Evolutionary conservation across 1,140 invertebrate species (phyloP).

Genomic region (Arion vulgaris): DNA sequence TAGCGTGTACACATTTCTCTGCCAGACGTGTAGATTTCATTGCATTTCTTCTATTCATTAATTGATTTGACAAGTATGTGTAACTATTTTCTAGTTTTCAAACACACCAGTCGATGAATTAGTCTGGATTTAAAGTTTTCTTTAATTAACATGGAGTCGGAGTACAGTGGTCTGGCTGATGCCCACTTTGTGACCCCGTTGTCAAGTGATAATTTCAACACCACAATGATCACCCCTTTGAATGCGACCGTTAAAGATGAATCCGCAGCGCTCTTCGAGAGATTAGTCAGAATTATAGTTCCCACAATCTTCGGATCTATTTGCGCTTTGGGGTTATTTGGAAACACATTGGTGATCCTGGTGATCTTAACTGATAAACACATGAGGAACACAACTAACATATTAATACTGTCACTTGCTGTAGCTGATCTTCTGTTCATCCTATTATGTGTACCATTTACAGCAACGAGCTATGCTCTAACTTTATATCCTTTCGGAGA

Average conservation of each 20-base stretch:
- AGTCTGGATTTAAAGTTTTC: not conserved
- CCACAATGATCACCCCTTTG: not conserved
- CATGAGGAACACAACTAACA: slow-evolving; percentile 94
- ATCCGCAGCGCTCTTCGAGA: slow-evolving; percentile 41
- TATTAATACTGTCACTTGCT: slow-evolving; percentile 89
- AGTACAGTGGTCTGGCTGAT: not conserved
- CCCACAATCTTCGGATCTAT: slow-evolving; percentile 91
- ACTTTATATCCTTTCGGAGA: slow-evolving; percentile 89
- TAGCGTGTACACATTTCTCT: no score
- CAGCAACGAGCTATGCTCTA: slow-evolving; percentile 71
- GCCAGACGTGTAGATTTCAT: not conserved
- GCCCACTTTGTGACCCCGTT: not conserved
- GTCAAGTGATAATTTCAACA: not conserved
- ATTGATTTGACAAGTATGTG: not conserved
- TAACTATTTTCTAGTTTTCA: not conserved
- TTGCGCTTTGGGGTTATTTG: slow-evolving; percentile 88
- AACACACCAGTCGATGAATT: not conserved
- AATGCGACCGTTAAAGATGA: not conserved
- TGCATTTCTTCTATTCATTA: not conserved
- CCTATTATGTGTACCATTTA: slow-evolving; percentile 90
- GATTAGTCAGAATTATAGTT: slow-evolving; percentile 74
- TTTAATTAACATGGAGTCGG: not conserved
- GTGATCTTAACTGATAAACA: slow-evolving; percentile 88
- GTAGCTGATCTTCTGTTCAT: slow-evolving; percentile 93
- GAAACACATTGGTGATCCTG: slow-evolving; percentile 89